Conservation (phyloP, 2,888 invertebrate species). For the Branchellion lobata region DNA sequence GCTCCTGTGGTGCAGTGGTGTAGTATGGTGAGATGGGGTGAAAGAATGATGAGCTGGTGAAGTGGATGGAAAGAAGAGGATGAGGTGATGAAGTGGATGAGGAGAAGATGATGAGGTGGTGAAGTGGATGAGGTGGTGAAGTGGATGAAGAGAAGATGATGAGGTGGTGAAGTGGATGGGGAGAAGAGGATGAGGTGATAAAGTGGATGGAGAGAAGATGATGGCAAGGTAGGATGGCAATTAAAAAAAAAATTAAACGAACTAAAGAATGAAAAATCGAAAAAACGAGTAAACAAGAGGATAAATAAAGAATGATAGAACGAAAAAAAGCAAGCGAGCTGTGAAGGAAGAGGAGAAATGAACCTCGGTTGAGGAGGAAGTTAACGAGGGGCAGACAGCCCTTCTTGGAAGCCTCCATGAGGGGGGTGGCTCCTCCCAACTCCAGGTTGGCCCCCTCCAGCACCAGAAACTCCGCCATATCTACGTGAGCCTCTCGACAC, state of each 20-base stretch:
- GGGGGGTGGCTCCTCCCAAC: slow-evolving; percentile 83
- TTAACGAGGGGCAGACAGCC: slow-evolving; percentile 87
- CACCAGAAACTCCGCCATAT: slow-evolving; percentile 89
- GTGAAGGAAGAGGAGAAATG: background rate
- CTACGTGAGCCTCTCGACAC: slow-evolving; percentile 88
- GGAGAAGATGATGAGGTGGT: no score
- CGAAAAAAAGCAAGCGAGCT: background rate
- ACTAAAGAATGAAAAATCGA: no score
- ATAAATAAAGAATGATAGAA: no score
- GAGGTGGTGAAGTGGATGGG: background rate
- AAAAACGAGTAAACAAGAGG: no score
- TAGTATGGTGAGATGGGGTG: background rate
- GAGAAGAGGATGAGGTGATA: no score
- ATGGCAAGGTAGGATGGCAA: no score
- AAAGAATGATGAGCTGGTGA: background rate
- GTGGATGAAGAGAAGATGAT: background rate
- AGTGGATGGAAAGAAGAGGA: background rate
- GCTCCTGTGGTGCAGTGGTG: slow-evolving; percentile 66
- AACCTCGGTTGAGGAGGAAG: slow-evolving; percentile 58
- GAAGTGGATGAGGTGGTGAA: background rate
- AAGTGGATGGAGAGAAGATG: no score
- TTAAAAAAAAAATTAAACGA: no score
- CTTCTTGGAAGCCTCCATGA: slow-evolving; percentile 98
- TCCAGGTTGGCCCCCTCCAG: slow-evolving; percentile 92
- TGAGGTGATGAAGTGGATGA: no score